Evolutionary conservation across 2,113 vertebrate genomes (phyloP).

Genomic region (Salvator merianae): DNA sequence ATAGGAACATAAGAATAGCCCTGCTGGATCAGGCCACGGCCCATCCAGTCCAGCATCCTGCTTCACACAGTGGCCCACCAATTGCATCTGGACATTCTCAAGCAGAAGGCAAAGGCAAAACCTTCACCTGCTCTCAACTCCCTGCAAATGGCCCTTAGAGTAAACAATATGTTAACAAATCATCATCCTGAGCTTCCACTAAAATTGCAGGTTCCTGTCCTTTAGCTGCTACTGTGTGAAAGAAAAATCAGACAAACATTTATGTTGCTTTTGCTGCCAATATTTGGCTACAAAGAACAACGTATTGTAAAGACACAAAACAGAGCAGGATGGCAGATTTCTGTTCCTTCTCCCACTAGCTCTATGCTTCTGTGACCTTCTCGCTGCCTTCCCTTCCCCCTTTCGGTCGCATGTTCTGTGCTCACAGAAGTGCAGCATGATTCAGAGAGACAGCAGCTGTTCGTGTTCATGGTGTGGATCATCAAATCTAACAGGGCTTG

Average conservation of each 20-base stretch:
- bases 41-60: no score
- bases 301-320: background rate
- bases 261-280: background rate
- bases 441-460: constrained; percentile 38
- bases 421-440: constrained; percentile 42
- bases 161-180: background rate
- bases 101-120: no score
- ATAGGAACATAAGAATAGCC: no score
- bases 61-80: no score
- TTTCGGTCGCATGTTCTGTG: constrained; percentile 14
- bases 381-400: background rate
- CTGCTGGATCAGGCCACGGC: no score
- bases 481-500: constrained; percentile 19
- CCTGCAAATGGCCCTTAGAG: no score
- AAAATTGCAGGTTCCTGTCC: background rate
- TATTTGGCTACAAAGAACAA: background rate
- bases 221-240: background rate
- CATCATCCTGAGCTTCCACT: no score
- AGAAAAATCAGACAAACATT: no score
- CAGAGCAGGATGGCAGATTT: background rate
- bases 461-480: constrained; percentile 18
- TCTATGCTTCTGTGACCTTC: background rate
- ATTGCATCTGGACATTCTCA: no score
- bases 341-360: background rate
- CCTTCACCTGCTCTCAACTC: no score